These are phyloP conservation scores for Meteorus cinctellus DNA, from an alignment of 2,888 invertebrate species.

Conservation along the genomic window DNA sequence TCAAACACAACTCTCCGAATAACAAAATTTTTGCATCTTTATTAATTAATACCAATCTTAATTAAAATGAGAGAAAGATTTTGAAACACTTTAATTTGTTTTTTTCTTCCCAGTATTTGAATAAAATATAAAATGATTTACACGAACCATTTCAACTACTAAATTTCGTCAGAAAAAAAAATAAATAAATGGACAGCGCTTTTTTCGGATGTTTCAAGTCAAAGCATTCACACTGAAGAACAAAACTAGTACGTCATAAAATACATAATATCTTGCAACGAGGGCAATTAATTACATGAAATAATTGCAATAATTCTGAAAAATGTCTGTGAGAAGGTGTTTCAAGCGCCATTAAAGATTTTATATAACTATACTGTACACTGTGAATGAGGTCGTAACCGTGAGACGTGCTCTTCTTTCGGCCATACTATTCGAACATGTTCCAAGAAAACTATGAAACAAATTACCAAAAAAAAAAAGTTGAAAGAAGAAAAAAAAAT, in stretches of 20 bases:
- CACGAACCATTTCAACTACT: no score
- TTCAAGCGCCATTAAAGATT: constrained; percentile 19
- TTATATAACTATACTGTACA: neutral
- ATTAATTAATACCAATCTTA: no score
- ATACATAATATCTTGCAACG: neutral
- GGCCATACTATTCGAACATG: neutral
- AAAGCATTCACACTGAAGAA: neutral
- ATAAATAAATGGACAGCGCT: no score
- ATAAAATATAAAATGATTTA: no score
- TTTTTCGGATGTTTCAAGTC: no score
- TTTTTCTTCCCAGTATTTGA: no score
- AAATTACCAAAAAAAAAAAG: constrained; percentile 15
- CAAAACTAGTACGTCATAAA: neutral
- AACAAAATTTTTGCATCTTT: no score
- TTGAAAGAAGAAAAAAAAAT: neutral
- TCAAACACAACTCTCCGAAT: no score
- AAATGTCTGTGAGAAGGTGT: constrained; percentile 2
- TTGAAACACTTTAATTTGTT: no score
- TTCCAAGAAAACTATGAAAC: constrained; percentile 1
- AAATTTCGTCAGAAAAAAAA: no score
- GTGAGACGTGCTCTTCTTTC: constrained; percentile 27
- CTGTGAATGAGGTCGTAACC: constrained; percentile 12
- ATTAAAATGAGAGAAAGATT: no score
- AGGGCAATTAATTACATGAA: constrained; percentile 17
- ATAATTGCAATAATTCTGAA: constrained; percentile 17